These are phyloP conservation scores for Noctua janthe DNA, from an alignment of 2,888 invertebrate genomes.

Conservation along the genomic window DNA sequence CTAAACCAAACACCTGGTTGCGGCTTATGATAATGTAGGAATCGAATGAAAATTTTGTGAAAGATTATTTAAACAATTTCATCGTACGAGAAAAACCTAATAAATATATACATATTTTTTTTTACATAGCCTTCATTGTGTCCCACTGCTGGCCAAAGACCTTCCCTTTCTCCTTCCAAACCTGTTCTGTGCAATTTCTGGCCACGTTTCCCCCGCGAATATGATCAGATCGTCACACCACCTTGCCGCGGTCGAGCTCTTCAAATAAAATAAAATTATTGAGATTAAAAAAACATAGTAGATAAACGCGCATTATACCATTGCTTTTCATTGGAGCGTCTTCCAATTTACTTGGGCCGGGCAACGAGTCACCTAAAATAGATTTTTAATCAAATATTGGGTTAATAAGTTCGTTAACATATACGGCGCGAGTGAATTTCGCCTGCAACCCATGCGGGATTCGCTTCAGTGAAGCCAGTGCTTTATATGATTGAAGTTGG, in stretches of 20 bases:
- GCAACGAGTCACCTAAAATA: conserved; percentile 56
- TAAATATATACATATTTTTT: background rate
- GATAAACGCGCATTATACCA: conserved; percentile 38
- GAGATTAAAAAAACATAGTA: background rate
- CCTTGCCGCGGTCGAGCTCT: too few relatives aligned
- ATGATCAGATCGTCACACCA: too few relatives aligned
- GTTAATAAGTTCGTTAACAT: background rate
- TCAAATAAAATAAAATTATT: background rate
- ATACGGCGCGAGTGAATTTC: background rate
- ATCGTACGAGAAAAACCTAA: background rate
- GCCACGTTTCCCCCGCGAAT: too few relatives aligned
- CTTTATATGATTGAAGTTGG: background rate
- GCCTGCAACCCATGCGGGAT: background rate
- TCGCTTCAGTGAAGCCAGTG: background rate
- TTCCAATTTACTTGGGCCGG: conserved; percentile 57
- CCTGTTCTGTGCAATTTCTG: too few relatives aligned
- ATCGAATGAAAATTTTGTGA: background rate
- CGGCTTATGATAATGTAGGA: background rate
- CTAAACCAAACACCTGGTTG: background rate
- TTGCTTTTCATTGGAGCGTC: conserved; percentile 32
- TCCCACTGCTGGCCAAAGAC: too few relatives aligned
- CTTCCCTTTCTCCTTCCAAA: too few relatives aligned
- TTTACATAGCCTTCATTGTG: too few relatives aligned
- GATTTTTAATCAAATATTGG: conserved; percentile 28
- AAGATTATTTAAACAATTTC: background rate